Evolutionary conservation across 2,113 vertebrate species (phyloP), one percentile per base, ranked within the genome.

Genomic region (Oreochromis spilurus): DNA sequence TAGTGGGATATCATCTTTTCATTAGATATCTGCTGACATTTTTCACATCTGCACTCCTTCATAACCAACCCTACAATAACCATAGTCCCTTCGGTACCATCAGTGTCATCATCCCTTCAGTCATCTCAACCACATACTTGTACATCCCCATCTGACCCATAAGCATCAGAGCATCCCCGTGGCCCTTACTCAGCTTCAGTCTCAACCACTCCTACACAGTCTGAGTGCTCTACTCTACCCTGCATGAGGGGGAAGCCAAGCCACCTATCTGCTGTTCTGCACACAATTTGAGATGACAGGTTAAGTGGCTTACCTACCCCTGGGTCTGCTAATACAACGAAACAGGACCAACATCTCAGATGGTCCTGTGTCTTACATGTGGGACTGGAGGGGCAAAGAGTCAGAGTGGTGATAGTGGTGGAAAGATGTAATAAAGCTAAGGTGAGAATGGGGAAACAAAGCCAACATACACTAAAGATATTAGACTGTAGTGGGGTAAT

Each of bases 301-400:
- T 96, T 96, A 97, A 97, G 96, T 96, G 95, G 93, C 93, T 96
- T 94, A 93, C 89, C 89, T 83, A 88, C 93, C 94, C 94, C 43
- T 43, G 93, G 94, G 94, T 87, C 65, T 43, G 58, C 83, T 91
- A 85, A 89, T 91, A 94, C 90, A 88, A 90, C 93, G 7, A 89
- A 87, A 87, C 83, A 89, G 53, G 81, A 89, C 88, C 80, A 53
- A 45, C 78, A 89, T 87, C 81, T 82, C 21, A 83, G 48, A 62
- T 62, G 58, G 58, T 62, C 9, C 57, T 70, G 31, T 82, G 60
- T 21, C n/a, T 81, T 34, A 48, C 45, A 87, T 89, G 78, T 83
- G 43, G 21, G 50, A 67, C 54, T 84, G 14, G n/a, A 48, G 57
- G 40, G 62, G 38, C 43, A 26, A 2, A 10, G 34, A 21, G 48